Evolutionary conservation across 2,113 vertebrate species (phyloP).

Genomic region (Ctenodactylus gundi): DNA sequence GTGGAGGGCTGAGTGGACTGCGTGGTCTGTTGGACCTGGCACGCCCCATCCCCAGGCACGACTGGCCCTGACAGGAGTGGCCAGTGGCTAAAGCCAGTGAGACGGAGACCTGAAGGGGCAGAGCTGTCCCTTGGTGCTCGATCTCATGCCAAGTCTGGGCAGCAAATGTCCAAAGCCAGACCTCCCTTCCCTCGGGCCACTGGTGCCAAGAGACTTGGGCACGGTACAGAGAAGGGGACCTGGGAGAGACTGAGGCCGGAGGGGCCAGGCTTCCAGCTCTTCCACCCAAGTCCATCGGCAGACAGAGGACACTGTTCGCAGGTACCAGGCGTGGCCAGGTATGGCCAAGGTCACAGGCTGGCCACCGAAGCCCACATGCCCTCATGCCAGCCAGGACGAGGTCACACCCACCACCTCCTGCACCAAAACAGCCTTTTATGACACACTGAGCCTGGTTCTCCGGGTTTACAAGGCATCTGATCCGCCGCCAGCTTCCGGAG

Average conservation of each 20-base stretch:
- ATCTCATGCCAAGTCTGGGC: no score
- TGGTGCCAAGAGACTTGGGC: no score
- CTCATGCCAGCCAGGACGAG: neutral
- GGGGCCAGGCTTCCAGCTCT: neutral
- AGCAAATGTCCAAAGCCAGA: no score
- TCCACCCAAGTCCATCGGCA: neutral
- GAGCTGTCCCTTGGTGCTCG: neutral
- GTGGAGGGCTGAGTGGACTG: conserved; percentile 48
- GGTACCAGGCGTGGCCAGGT: neutral
- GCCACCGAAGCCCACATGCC: neutral
- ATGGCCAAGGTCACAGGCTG: neutral
- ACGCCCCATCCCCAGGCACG: neutral
- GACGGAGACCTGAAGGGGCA: neutral
- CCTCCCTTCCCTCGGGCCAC: no score
- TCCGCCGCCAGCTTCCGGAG: neutral
- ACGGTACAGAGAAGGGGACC: no score
- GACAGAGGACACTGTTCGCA: neutral
- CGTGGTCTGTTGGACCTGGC: neutral
- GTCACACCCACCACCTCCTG: neutral
- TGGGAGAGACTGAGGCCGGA: no score
- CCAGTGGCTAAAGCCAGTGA: neutral
- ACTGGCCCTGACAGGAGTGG: neutral
- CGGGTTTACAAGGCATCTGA: neutral
- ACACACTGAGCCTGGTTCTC: neutral
- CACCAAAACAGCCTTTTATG: conserved; percentile 1